phyloP scores from a whole-genome alignment of 2,797 vertebrate species.

The Taeniopygia guttata region DNA sequence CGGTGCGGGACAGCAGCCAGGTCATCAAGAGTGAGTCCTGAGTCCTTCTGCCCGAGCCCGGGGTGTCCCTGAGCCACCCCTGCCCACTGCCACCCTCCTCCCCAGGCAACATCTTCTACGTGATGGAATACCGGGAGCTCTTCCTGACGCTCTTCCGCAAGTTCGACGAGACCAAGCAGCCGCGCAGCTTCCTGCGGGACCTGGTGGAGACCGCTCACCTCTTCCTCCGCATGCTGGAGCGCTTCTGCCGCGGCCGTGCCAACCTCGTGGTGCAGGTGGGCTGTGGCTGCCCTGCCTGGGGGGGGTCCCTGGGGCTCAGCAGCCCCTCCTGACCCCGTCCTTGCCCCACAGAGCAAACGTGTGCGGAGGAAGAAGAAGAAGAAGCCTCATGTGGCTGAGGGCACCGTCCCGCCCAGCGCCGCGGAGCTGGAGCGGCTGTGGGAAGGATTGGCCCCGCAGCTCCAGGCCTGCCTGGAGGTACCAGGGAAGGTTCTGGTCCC shows the following conservation, averaged over 20 bases:
- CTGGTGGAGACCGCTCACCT: constrained; percentile 94
- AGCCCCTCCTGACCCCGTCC: background rate
- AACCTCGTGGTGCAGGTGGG: constrained; percentile 89
- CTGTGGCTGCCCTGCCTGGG: fast-evolving
- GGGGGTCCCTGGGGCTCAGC: fast-evolving
- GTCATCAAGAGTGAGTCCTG: constrained; percentile 89
- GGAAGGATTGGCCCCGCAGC: constrained; percentile 80
- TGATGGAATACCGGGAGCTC: constrained; percentile 96
- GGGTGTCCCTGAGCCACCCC: fast-evolving
- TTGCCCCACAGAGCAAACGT: constrained; percentile 79
- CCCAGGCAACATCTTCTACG: constrained; percentile 94
- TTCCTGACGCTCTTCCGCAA: constrained; percentile 92
- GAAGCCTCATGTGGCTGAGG: background rate
- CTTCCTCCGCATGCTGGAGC: constrained; percentile 92
- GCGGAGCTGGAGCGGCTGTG: constrained; percentile 81
- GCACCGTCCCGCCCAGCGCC: background rate
- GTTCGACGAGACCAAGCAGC: constrained; percentile 89
- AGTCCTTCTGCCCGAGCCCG: fast-evolving
- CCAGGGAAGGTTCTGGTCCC: fast-evolving
- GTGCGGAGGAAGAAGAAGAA: constrained; percentile 77
- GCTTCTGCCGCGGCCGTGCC: constrained; percentile 85
- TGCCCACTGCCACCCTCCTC: background rate
- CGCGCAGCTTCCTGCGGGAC: constrained; percentile 87
- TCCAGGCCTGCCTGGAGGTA: constrained; percentile 71
- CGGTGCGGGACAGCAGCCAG: constrained; percentile 86